A percentile compares a stretch with the other conserved stretches of the same genome.
Conservation (phyloP, 2,113 vertebrate species). For the Salvelinus fontinalis region DNA sequence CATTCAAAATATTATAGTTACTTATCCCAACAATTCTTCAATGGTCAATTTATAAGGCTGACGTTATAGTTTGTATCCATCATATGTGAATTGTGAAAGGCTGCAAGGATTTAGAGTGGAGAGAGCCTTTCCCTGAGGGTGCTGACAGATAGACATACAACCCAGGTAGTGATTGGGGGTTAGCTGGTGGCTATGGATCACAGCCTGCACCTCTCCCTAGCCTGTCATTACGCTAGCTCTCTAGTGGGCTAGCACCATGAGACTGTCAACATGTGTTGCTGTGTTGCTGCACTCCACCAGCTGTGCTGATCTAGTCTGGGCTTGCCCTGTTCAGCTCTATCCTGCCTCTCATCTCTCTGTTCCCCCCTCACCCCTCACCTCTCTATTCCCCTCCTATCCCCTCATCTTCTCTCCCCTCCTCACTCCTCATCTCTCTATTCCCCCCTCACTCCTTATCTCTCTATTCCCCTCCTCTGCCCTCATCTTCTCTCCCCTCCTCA, state of each 20-base stretch:
- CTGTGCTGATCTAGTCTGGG: slow-evolving; percentile 17
- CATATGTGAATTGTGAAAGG: no score
- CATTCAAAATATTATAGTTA: no score
- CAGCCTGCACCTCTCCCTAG: slow-evolving; percentile 54
- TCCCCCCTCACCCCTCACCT: no score
- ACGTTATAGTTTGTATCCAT: no score
- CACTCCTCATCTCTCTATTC: no score
- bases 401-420: no score
- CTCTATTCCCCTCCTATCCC: no score
- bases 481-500: no score
- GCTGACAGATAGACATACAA: neutral
- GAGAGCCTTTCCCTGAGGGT: neutral
- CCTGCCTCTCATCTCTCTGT: neutral
- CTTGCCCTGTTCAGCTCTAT: neutral
- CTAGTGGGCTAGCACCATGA: slow-evolving; percentile 54
- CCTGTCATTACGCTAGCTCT: slow-evolving; percentile 67
- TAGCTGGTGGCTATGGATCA: slow-evolving; percentile 67
- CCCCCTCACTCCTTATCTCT: no score
- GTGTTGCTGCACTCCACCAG: neutral
- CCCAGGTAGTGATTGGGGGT: slow-evolving; percentile 49
- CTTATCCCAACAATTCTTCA: no score
- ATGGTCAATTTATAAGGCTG: no score
- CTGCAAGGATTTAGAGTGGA: neutral
- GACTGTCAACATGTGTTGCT: slow-evolving; percentile 28
- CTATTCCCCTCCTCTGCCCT: no score